Evolutionary conservation across 35 echinoderm and acorn worm species (phyloP), one percentile per base, ranked within the genome.

Genomic region (Ptychodera flava): DNA sequence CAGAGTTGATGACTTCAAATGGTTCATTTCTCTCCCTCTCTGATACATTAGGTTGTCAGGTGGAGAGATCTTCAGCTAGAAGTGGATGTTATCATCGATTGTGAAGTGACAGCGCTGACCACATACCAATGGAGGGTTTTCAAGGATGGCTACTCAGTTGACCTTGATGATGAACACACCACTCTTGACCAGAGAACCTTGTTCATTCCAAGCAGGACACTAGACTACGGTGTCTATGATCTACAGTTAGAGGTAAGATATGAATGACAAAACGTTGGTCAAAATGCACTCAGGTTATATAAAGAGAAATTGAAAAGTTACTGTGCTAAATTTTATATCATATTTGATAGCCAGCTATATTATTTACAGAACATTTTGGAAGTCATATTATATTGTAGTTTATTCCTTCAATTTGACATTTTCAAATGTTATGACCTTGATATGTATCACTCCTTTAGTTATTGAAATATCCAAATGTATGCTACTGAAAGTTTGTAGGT

Each of bases 171-270:
- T 64, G 22, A 22, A 12, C 6, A 22, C 22, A 90, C 88, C 28
- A 89, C 87, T 1, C 78, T 94, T 0, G 77, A 94, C n/a, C 87
- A 89, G 85, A 76, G 95, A 15, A 84, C 88, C 12, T 80, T 93
- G 36, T 94, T 90, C 81, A 92, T 97, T 1, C 83, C 81, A 22
- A 91, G 90, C 34, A 79, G 77, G 1, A 36, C 34, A 0, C 80
- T 97, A 16, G 86, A 79, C 27, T 82, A 84, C 33, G 92, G 92
- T 16, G 77, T 77, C 0, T 97, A 94, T 35, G 36, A 28, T 16
- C 45, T 97, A 31, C 76, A 84, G 37, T 35, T 94, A 16, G 38
- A 94, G 85, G 95, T 97, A 92, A 85, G 36, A n/a, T n/a, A n/a
- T n/a, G n/a, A n/a, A n/a, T n/a, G n/a, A n/a, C n/a, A n/a, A n/a